Conservation (phyloP, 2,888 invertebrate genomes). For the Dryococelus australis region DNA sequence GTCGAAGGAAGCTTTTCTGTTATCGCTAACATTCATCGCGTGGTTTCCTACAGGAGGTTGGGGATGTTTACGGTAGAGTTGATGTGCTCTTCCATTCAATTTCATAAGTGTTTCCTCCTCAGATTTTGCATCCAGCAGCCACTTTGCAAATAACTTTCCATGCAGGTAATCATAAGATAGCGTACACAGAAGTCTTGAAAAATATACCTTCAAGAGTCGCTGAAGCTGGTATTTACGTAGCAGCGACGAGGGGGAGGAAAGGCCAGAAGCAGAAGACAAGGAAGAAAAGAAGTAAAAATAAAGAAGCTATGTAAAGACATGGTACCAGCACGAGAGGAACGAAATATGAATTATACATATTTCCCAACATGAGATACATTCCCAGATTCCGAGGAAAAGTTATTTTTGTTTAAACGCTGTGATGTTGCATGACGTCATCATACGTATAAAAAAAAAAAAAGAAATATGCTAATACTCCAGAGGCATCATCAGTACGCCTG, state of each 20-base stretch:
- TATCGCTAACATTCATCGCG: too few relatives aligned
- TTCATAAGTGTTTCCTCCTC: not conserved
- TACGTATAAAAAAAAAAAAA: not conserved
- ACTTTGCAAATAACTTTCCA: not conserved
- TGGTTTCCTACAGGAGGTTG: too few relatives aligned
- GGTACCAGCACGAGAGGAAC: not conserved
- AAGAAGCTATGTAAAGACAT: not conserved
- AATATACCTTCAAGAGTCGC: not conserved
- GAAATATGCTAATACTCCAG: not conserved
- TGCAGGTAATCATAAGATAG: not conserved
- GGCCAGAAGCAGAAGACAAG: not conserved
- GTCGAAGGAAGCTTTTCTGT: too few relatives aligned
- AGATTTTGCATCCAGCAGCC: not conserved
- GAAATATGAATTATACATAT: conserved; percentile 13
- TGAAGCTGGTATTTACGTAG: conserved; percentile 16
- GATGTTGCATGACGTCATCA: not conserved
- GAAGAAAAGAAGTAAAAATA: not conserved
- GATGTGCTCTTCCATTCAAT: not conserved
- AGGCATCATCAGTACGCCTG: not conserved
- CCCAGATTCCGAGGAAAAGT: not conserved
- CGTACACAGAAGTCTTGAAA: not conserved
- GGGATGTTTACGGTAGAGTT: not conserved
- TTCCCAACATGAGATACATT: not conserved
- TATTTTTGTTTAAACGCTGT: not conserved
- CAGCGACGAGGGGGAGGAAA: not conserved